phyloP scores from a whole-genome alignment of 2,888 invertebrate species.

The Lepidochitona cinerea region DNA sequence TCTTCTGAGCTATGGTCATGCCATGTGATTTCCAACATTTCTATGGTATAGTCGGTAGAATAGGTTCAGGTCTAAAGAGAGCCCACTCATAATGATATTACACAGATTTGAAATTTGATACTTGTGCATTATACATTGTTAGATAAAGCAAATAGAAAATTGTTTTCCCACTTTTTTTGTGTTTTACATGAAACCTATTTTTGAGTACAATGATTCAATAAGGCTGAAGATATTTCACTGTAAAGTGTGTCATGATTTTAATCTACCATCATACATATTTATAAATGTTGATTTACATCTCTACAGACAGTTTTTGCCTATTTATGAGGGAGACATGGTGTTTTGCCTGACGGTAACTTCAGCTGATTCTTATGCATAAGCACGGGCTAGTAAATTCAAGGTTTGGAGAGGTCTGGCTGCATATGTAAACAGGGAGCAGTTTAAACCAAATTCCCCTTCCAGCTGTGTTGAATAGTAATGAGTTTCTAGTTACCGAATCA shows the following conservation, averaged over 20 bases:
- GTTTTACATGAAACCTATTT: too few species aligned
- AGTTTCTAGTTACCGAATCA: not conserved
- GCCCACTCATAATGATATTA: too few species aligned
- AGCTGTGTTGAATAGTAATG: not conserved
- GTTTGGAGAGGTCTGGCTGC: not conserved
- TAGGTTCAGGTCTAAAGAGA: too few species aligned
- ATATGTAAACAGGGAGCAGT: not conserved
- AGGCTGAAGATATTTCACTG: not conserved
- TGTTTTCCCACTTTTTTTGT: too few species aligned
- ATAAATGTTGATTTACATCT: not conserved
- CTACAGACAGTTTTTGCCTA: not conserved
- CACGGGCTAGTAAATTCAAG: not conserved
- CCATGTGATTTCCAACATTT: too few species aligned
- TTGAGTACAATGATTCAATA: slow-evolving; percentile 2
- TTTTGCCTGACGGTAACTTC: not conserved
- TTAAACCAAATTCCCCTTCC: not conserved
- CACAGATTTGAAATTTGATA: too few species aligned
- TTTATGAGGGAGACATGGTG: not conserved
- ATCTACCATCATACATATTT: slow-evolving; percentile 4
- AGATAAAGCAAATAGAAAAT: too few species aligned
- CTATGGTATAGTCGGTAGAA: too few species aligned
- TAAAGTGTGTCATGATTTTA: not conserved
- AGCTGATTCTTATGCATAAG: not conserved
- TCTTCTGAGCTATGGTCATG: too few species aligned
- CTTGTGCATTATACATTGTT: too few species aligned